A percentile compares a stretch with the other conserved stretches of the same genome.
Conservation (phyloP, 1,140 invertebrate species). For the Archivesica marissinica region DNA sequence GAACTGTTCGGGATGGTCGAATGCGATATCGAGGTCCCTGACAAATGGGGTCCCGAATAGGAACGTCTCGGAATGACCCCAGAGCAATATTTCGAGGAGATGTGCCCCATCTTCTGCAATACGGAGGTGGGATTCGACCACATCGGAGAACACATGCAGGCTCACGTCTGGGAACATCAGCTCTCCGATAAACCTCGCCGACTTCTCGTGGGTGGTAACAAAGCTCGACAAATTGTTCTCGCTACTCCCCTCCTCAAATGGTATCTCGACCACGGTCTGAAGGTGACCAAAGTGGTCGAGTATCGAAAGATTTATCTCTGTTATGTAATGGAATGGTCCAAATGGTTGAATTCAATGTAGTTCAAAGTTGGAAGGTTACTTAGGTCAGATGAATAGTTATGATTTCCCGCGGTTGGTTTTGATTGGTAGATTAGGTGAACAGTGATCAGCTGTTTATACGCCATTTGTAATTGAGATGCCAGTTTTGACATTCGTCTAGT, state of each 20-base stretch:
- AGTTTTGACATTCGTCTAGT: no score
- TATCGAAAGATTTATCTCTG: no score
- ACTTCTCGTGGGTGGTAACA: constrained; percentile 12
- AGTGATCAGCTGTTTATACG: no score
- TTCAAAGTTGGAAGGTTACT: no score
- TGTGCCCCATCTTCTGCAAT: constrained; percentile 60
- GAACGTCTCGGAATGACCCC: constrained; percentile 30
- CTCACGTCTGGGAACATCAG: constrained; percentile 46
- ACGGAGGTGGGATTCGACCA: constrained; percentile 49
- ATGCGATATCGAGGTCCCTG: constrained; percentile 61
- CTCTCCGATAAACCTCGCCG: constrained; percentile 56
- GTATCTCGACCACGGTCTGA: constrained; percentile 56
- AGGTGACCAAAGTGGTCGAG: background rate
- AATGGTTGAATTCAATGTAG: no score
- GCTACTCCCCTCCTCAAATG: constrained; percentile 66
- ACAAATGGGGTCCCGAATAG: constrained; percentile 39
- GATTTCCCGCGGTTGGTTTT: no score
- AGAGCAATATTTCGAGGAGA: constrained; percentile 59
- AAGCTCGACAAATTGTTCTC: constrained; percentile 60
- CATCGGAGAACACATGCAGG: constrained; percentile 65
- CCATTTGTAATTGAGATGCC: no score
- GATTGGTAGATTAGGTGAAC: no score
- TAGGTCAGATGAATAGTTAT: no score
- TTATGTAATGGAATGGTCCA: no score
- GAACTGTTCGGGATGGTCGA: constrained; percentile 28